A percentile compares a stretch with the other conserved stretches of the same genome.
These are phyloP conservation scores for Proteles cristata DNA, from an alignment of 2,113 vertebrate genomes.

Conservation along the genomic window DNA sequence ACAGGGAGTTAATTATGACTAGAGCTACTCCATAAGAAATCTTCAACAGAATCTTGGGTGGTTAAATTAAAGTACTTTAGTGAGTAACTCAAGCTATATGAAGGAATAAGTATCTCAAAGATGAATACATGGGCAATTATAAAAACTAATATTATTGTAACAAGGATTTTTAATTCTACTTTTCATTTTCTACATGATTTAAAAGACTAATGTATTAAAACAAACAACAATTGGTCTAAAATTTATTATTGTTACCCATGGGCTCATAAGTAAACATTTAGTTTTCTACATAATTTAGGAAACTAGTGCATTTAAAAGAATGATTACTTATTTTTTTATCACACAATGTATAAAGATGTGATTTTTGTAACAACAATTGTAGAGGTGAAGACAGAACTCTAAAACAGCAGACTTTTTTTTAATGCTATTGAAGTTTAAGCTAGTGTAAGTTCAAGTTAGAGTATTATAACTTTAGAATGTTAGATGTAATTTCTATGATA, in stretches of 20 bases:
- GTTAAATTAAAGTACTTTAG: background rate
- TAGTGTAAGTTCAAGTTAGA: background rate
- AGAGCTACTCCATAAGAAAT: background rate
- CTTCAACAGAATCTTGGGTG: background rate
- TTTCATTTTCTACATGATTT: background rate
- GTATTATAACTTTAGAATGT: background rate
- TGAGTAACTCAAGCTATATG: background rate
- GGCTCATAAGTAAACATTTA: background rate
- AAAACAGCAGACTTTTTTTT: background rate
- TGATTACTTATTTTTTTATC: background rate
- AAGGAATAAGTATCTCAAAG: background rate
- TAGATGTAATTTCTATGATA: background rate
- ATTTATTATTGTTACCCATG: background rate
- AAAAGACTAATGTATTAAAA: background rate
- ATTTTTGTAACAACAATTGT: background rate
- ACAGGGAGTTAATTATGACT: background rate
- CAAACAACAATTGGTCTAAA: background rate
- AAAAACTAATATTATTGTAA: background rate
- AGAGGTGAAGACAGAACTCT: background rate
- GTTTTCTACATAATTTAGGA: background rate
- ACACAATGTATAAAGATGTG: background rate
- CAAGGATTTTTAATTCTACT: background rate
- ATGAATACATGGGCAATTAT: background rate
- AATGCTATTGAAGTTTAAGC: background rate
- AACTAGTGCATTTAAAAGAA: background rate